phyloP scores from a whole-genome alignment of 1,140 invertebrate species.

The Asobara japonica region DNA sequence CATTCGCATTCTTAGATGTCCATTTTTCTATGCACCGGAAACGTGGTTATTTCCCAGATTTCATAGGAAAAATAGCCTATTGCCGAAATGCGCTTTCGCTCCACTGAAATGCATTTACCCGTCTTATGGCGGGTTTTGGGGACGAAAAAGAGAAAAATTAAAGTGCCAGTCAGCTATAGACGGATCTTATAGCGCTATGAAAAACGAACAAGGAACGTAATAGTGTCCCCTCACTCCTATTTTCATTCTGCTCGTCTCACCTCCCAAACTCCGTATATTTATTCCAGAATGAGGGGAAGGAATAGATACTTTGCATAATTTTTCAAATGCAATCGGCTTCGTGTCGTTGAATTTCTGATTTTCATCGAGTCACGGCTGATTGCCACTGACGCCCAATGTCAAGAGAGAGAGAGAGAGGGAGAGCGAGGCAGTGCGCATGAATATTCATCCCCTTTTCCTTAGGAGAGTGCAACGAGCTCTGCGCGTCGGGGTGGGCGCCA shows the following conservation, averaged over 20 bases:
- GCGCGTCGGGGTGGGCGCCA: background rate
- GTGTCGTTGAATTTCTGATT: constrained; percentile 41
- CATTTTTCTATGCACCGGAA: too few species aligned
- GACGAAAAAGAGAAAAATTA: background rate
- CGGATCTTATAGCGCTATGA: constrained; percentile 12
- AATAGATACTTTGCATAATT: constrained; percentile 25
- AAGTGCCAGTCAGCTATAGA: constrained; percentile 16
- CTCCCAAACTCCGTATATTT: background rate
- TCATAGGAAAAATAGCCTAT: too few species aligned
- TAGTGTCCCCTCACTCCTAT: background rate
- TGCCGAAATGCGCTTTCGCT: too few species aligned
- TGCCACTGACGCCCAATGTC: constrained; percentile 63
- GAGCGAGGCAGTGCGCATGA: constrained; percentile 59
- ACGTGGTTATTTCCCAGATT: too few species aligned
- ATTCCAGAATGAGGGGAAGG: background rate
- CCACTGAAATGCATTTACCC: too few species aligned
- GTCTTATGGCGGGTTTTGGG: too few species aligned
- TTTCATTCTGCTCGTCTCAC: constrained; percentile 33
- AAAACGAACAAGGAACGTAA: constrained; percentile 15
- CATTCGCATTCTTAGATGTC: too few species aligned
- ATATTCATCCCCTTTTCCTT: constrained; percentile 64
- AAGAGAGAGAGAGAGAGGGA: constrained; percentile 40
- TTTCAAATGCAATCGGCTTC: constrained; percentile 37
- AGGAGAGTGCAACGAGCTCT: constrained; percentile 40
- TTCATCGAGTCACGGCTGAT: constrained; percentile 52